These are phyloP conservation scores for Catocala nupta DNA, from an alignment of 2,888 invertebrate genomes.

Conservation along the genomic window DNA sequence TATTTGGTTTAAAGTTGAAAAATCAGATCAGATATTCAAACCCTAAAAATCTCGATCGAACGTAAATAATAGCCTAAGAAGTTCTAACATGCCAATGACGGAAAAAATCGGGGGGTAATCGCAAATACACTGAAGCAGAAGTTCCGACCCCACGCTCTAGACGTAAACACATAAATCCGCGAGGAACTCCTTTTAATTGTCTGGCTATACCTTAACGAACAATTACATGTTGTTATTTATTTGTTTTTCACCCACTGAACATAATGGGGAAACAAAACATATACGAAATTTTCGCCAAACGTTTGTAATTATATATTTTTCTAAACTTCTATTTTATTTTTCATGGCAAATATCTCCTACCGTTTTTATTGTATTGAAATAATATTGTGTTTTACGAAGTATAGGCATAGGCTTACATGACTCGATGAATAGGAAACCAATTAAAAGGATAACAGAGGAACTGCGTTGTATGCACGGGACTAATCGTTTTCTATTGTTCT, in stretches of 20 bases:
- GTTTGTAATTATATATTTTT: no score
- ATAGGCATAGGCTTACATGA: conserved; percentile 4
- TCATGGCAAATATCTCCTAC: no score
- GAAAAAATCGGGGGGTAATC: conserved; percentile 45
- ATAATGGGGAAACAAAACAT: conserved; percentile 21
- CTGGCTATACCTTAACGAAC: conserved; percentile 68
- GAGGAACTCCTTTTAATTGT: conserved; percentile 74
- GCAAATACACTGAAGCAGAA: conserved; percentile 50
- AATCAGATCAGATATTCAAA: no score
- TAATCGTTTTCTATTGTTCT: conserved; percentile 82
- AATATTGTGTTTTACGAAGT: not conserved
- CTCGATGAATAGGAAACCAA: conserved; percentile 65
- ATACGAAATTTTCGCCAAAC: not conserved
- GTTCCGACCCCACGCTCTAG: conserved; percentile 51
- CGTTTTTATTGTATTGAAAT: not conserved
- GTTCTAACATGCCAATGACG: conserved; percentile 35
- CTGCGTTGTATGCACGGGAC: conserved; percentile 61
- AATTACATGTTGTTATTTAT: conserved; percentile 74
- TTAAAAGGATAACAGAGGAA: conserved; percentile 74
- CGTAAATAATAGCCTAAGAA: conserved; percentile 21
- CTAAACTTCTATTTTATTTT: no score
- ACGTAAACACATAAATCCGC: conserved; percentile 79
- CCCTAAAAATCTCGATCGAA: not conserved
- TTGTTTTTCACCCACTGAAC: conserved; percentile 62
- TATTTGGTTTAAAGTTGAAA: no score